Evolutionary conservation across 2,888 invertebrate genomes (phyloP), one percentile per base, ranked within the genome.

Genomic region (Tupiocoris notatus): DNA sequence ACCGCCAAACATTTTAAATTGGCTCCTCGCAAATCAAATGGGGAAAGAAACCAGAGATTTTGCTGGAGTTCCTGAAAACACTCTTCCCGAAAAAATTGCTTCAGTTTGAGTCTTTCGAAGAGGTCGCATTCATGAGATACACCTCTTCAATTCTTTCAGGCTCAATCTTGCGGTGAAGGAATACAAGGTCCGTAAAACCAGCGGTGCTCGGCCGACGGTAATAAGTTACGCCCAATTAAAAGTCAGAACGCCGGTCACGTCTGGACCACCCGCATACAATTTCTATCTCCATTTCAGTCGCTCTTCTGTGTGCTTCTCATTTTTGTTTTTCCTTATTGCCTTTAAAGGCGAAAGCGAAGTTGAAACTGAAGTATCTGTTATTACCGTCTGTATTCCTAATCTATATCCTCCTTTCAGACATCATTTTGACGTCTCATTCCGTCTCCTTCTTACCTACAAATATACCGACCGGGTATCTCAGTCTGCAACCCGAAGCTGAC

Each of bases 141-240:
- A n/a, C n/a, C n/a, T n/a, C n/a, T n/a, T n/a, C n/a, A n/a, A n/a
- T n/a, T n/a, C n/a, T n/a, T n/a, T n/a, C n/a, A n/a, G 39, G 39
- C 39, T 12, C 39, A 12, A 39, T 7, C 39, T 12, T 39, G 39
- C 39, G 39, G 70, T 59, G 57, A 70, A 59, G 70, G 25, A 59
- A 39, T 39, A 39, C 39, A 57, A 68, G 22, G 57, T 22, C 68
- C 57, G 56, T 56, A 21, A 56, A 67, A 67, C 56, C 54, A 21
- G 21, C 67, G 67, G 22, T 18, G 16, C 18, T 16, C 9, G 6
- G n/a, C 63, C 20, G 63, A 56, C 67, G 17, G 70, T 70, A 70
- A 70, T 70, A 70, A 70, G 70, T 70, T 70, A 70, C 70, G 70
- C 70, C 70, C 70, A 70, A 70, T 70, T 70, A 70, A 70, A 70